Evolutionary conservation across 2,888 invertebrate genomes (phyloP).

Genomic region (Cosmorhoe ocellata): DNA sequence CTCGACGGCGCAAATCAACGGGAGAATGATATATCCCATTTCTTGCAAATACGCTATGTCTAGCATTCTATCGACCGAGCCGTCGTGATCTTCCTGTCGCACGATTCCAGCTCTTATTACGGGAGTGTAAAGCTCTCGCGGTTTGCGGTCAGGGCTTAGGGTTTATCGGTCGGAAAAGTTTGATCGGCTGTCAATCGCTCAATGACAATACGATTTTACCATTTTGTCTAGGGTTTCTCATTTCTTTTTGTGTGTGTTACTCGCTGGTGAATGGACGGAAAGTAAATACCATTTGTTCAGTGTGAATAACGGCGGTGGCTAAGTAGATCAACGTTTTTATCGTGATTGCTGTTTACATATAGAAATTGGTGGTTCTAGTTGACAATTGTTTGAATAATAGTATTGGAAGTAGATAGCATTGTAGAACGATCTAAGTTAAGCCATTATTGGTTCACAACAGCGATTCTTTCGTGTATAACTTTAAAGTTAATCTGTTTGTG

Average conservation of each 20-base stretch:
- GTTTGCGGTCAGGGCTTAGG: conserved; percentile 12
- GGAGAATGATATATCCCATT: conserved; percentile 39
- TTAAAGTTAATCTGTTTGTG: conserved; percentile 8
- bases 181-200: conserved; percentile 37
- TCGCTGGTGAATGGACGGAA: conserved; percentile 24
- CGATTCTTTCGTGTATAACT: neutral
- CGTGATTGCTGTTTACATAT: too few relatives aligned
- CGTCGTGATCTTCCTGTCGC: conserved; percentile 3
- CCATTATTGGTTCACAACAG: conserved; percentile 1
- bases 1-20: conserved; percentile 34
- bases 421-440: neutral
- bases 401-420: too few relatives aligned
- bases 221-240: conserved; percentile 36
- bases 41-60: conserved; percentile 24
- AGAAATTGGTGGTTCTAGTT: too few relatives aligned
- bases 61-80: conserved; percentile 20
- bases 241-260: conserved; percentile 27
- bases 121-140: conserved; percentile 1
- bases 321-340: neutral
- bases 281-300: conserved; percentile 14
- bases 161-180: conserved; percentile 24
- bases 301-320: neutral
- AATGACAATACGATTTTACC: conserved; percentile 37
- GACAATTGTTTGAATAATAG: too few relatives aligned
- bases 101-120: conserved; percentile 10